Conservation (phyloP, 2,797 vertebrate genomes). For the Tokudaia muenninki region DNA sequence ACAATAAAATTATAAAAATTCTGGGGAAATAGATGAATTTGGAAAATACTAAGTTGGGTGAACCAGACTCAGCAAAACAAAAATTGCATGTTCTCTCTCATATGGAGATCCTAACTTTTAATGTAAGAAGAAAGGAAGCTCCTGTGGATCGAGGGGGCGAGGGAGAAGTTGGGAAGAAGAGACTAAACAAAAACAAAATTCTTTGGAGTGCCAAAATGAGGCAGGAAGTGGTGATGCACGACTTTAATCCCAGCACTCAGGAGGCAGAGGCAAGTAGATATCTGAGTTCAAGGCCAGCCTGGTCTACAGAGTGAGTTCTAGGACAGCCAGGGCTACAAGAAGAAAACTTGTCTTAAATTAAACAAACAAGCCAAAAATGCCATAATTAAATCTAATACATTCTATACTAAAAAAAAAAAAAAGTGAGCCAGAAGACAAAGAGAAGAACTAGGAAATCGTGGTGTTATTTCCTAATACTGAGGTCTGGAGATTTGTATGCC, state of each 20-base stretch:
- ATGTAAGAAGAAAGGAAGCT: background rate
- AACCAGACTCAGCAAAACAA: background rate
- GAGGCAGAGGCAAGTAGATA: background rate
- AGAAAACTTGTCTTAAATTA: background rate
- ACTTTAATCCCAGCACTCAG: background rate
- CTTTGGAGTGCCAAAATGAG: background rate
- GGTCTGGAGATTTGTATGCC: no score
- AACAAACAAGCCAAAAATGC: background rate
- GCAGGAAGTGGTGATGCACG: rapidly evolving
- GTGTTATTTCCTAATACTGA: background rate
- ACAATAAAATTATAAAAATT: background rate
- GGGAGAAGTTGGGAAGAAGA: background rate
- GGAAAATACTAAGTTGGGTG: background rate
- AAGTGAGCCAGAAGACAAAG: background rate
- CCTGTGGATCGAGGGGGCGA: no score
- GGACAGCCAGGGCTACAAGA: background rate
- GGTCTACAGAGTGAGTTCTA: background rate
- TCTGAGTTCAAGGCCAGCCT: background rate
- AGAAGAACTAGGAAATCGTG: background rate
- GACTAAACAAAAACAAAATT: background rate
- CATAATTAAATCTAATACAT: background rate
- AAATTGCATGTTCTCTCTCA: background rate
- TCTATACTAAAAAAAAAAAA: background rate
- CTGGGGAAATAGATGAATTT: background rate
- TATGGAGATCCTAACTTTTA: background rate